Evolutionary conservation across 2,888 invertebrate genomes (phyloP).

Genomic region (Ctena decussata): DNA sequence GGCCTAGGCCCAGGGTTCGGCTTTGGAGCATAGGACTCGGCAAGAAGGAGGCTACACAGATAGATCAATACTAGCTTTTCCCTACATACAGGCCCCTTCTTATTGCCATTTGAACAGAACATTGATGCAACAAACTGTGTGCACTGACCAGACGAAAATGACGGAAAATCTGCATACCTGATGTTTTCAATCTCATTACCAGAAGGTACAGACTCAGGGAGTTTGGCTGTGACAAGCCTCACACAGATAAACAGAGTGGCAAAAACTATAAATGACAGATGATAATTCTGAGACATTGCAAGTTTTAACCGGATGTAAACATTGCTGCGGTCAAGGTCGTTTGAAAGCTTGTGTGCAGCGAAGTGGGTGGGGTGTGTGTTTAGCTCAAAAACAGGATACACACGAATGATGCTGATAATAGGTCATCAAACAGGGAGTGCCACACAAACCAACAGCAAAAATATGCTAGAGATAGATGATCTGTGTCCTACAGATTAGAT

Average conservation of each 20-base stretch:
- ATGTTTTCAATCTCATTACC: background rate
- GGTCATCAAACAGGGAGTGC: background rate
- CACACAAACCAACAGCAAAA: background rate
- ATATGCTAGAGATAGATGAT: background rate
- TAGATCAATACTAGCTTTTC: too few species aligned
- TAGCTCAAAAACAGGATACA: background rate
- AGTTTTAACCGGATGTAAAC: background rate
- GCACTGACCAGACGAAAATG: too few species aligned
- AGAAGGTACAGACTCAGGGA: constrained; percentile 2
- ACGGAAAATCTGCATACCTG: background rate
- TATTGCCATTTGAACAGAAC: too few species aligned
- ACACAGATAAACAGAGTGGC: background rate
- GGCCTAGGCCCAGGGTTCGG: too few species aligned
- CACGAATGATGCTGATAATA: background rate
- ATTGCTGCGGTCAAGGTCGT: background rate
- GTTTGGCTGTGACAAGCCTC: background rate
- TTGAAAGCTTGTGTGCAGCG: background rate
- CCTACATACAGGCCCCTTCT: too few species aligned
- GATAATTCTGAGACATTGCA: background rate
- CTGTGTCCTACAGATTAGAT: background rate
- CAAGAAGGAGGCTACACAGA: too few species aligned
- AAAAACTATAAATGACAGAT: background rate
- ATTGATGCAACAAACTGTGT: too few species aligned
- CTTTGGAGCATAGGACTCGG: too few species aligned
- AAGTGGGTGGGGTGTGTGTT: background rate